A percentile compares a stretch with the other conserved stretches of the same genome.
These are phyloP conservation scores for Coelinius sp. DNA, from an alignment of 2,888 invertebrate genomes.

Conservation along the genomic window DNA sequence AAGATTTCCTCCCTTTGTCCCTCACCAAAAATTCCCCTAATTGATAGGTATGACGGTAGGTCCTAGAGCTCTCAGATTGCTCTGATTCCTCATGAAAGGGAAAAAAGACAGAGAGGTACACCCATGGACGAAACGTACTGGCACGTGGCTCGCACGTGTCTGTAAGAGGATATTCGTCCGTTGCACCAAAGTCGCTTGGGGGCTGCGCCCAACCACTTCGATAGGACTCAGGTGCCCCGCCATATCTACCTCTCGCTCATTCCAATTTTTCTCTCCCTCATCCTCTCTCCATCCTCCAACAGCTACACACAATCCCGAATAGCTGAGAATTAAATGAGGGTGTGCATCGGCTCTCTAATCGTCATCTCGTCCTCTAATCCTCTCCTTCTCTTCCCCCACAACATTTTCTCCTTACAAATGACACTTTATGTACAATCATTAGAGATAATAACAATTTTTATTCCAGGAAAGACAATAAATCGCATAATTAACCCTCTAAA, in stretches of 20 bases:
- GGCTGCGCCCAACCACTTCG: constrained; percentile 33
- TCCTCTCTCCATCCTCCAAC: background rate
- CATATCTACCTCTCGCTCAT: constrained; percentile 17
- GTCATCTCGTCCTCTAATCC: constrained; percentile 30
- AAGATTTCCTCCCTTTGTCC: background rate
- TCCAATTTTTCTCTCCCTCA: background rate
- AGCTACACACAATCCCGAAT: constrained; percentile 26
- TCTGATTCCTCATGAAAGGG: constrained; percentile 39
- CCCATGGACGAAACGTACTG: constrained; percentile 47
- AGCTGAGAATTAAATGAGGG: constrained; percentile 36
- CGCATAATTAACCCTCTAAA: background rate
- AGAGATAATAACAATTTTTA: background rate
- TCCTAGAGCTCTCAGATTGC: constrained; percentile 26
- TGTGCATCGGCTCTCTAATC: constrained; percentile 25
- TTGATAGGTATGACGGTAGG: constrained; percentile 59
- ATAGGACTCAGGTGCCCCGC: constrained; percentile 40
- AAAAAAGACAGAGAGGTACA: constrained; percentile 14
- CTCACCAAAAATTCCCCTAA: constrained; percentile 62
- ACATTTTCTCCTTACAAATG: constrained; percentile 8
- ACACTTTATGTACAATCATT: constrained; percentile 12
- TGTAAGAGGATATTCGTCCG: constrained; percentile 70
- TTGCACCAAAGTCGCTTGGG: constrained; percentile 38
- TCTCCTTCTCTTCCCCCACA: background rate
- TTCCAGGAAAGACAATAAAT: background rate
- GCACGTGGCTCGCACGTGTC: constrained; percentile 70